Evolutionary conservation across 2,113 vertebrate genomes (phyloP), one percentile per base, ranked within the genome.

Genomic region (Petrocephalus zakoni): DNA sequence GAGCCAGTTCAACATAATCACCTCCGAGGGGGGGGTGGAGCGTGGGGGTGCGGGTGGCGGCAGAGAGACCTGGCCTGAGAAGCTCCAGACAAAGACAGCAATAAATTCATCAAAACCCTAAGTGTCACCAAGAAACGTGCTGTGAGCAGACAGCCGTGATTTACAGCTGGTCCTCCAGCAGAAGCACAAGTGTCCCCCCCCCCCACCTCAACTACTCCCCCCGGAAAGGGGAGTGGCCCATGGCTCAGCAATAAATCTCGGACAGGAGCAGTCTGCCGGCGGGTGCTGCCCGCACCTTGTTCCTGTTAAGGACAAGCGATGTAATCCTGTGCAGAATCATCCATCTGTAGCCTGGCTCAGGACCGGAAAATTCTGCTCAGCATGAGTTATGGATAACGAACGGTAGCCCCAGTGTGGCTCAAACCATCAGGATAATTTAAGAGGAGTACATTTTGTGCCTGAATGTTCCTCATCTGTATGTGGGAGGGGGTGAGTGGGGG

Each of bases 91-190:
- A 53, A 25, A 51, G 10, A 82, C 64, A 89, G 82, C 92, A 90
- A 93, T 78, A 90, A 92, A 94, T 93, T 85, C 9, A 22, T 90
- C 87, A 89, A 90, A 83, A 84, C 55, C 61, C 89, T 88, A 49
- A 29, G 90, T 89, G 89, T 42, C 49, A 89, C 89, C 90, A 47
- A 56, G 85, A 61, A 85, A 72, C 58, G 46, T 87, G 58, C 61
- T n/a, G 47, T 42, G 46, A 78, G 55, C 37, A 49, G 42, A 78
- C 25, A 34, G 56, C 47, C 21, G 22, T 21, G 47, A 75, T n/a
- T 75, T 78, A 75, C 87, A 34, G 25, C 64, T 15, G 6, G 55
- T 5, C 2, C 25, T 0, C n/a, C 4, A 7, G 29, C 22, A 10
- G 2, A 22, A 21, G 22, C 13, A 55, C 5, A 15, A 13, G 52